Percentiles rank a stretch among this genome's conserved stretches.
Conservation (phyloP, 2,888 invertebrate species). For the Cosmia trapezina region DNA sequence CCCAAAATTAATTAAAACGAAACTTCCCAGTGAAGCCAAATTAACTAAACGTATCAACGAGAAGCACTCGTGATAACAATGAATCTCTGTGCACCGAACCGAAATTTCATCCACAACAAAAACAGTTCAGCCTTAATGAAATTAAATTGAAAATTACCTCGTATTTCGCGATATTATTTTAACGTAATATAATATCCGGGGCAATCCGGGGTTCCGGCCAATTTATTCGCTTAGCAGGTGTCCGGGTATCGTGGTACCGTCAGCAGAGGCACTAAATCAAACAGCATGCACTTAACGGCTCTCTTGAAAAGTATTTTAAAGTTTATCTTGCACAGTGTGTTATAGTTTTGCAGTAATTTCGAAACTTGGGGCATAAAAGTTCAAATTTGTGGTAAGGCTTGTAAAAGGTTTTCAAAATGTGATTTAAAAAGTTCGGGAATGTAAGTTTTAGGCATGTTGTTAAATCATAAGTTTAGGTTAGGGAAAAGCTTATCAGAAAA, state of each 20-base stretch:
- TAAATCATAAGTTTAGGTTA: not conserved
- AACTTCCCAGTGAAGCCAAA: constrained; percentile 16
- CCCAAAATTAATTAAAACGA: constrained; percentile 36
- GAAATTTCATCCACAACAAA: constrained; percentile 35
- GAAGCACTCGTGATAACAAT: constrained; percentile 26
- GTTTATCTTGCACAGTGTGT: constrained; percentile 39
- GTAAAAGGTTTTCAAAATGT: constrained; percentile 40
- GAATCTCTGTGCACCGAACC: constrained; percentile 13
- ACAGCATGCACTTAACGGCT: constrained; percentile 64
- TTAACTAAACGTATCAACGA: constrained; percentile 36
- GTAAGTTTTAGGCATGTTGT: constrained; percentile 8
- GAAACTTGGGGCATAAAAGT: constrained; percentile 45
- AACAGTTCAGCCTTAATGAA: constrained; percentile 48
- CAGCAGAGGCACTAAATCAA: constrained; percentile 67
- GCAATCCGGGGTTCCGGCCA: constrained; percentile 65
- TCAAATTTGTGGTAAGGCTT: constrained; percentile 45
- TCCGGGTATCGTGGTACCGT: constrained; percentile 59
- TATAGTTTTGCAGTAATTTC: constrained; percentile 53
- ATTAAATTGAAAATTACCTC: constrained; percentile 70
- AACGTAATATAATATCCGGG: constrained; percentile 65
- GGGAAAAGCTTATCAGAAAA: constrained; percentile 1
- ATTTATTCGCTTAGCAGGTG: constrained; percentile 82
- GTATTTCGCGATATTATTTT: constrained; percentile 68
- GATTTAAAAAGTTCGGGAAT: constrained; percentile 45
- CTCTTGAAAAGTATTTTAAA: constrained; percentile 58